phyloP scores from a whole-genome alignment of 1,140 invertebrate species.

The Drusus annulatus region DNA sequence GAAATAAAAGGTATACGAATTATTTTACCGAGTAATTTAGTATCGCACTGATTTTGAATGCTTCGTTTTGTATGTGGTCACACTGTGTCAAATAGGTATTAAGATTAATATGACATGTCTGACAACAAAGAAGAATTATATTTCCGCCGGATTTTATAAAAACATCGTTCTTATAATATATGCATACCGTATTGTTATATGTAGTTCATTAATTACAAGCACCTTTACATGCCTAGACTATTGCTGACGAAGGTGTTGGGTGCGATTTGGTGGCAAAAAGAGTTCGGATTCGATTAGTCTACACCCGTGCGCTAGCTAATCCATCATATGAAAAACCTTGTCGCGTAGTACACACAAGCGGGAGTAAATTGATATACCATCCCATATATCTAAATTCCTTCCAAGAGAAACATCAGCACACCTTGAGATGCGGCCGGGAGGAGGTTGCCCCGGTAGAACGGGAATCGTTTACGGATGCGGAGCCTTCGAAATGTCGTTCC shows the following conservation, averaged over 20 bases:
- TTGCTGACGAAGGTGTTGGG: neutral
- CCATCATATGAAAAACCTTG: conserved; percentile 25
- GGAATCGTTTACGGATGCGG: conserved; percentile 58
- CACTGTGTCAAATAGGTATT: too few species aligned
- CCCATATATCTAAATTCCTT: conserved; percentile 33
- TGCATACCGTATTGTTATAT: too few species aligned
- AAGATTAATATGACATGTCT: too few species aligned
- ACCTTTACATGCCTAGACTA: too few species aligned
- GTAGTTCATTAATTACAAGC: too few species aligned
- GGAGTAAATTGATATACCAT: conserved; percentile 35
- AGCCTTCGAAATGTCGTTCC: conserved; percentile 59
- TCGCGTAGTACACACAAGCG: conserved; percentile 7
- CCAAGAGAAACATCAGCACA: conserved; percentile 26
- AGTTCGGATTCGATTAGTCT: conserved; percentile 1
- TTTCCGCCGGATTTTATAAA: too few species aligned
- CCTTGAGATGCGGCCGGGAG: conserved; percentile 21
- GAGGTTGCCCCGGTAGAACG: conserved; percentile 11
- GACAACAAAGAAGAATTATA: too few species aligned
- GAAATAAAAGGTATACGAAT: too few species aligned
- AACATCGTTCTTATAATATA: too few species aligned
- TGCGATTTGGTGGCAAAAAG: neutral
- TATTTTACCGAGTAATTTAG: too few species aligned
- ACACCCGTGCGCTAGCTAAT: conserved; percentile 10
- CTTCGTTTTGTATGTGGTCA: too few species aligned
- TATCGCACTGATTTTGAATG: too few species aligned